These are phyloP conservation scores for Lycodopsis pacificus DNA, from an alignment of 2,797 vertebrate genomes.

Conservation along the genomic window DNA sequence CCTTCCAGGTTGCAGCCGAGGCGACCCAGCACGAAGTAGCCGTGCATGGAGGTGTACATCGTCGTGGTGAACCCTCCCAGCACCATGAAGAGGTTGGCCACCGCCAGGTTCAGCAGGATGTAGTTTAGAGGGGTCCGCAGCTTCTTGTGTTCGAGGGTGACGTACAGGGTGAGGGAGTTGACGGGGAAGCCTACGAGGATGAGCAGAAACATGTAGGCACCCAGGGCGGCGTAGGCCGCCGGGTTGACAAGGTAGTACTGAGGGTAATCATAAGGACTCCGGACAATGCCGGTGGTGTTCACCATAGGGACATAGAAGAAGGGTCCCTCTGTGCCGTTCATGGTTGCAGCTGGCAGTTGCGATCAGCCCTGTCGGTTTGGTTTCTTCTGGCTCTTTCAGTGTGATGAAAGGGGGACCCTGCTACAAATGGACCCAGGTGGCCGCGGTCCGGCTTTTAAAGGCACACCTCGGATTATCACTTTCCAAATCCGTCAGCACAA, in stretches of 20 bases:
- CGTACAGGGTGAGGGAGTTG: conserved; percentile 98
- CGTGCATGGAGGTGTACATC: conserved; percentile 93
- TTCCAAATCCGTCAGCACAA: conserved; percentile 87
- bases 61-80: conserved; percentile 95
- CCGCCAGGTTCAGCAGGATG: conserved; percentile 95
- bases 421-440: conserved; percentile 74
- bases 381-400: conserved; percentile 72
- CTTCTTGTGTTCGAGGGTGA: conserved; percentile 98
- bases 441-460: conserved; percentile 81
- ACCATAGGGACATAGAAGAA: conserved; percentile 94
- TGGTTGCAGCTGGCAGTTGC: conserved; percentile 85
- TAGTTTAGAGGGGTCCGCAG: conserved; percentile 97
- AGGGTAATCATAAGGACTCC: conserved; percentile 93
- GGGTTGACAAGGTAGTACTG: conserved; percentile 96
- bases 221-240: conserved; percentile 89
- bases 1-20: conserved; percentile 93
- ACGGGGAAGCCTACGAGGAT: conserved; percentile 93
- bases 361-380: conserved; percentile 85
- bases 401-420: conserved; percentile 72
- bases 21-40: conserved; percentile 95
- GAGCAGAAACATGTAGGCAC: conserved; percentile 96
- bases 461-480: conserved; percentile 81
- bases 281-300: conserved; percentile 91
- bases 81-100: conserved; percentile 97
- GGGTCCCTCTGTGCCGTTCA: conserved; percentile 97